Conservation (phyloP, 2,888 invertebrate species). For the Caenorhabditis drosophilae region DNA sequence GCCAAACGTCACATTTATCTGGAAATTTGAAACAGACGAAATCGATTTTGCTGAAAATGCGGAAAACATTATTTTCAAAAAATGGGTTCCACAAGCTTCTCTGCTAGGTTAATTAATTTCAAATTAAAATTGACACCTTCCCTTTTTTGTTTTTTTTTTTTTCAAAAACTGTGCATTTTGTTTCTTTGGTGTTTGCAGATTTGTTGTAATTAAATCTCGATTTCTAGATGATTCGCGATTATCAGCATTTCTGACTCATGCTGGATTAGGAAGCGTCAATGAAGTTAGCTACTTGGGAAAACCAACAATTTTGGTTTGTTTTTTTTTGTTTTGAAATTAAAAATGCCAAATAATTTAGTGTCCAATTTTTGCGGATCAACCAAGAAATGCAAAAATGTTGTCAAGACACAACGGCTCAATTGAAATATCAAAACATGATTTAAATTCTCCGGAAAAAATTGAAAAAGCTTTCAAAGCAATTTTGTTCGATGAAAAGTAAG, state of each 20-base stretch:
- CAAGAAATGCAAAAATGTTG: conserved; percentile 41
- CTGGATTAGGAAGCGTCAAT: conserved; percentile 27
- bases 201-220: no score
- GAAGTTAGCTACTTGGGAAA: conserved; percentile 25
- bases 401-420: conserved; percentile 24
- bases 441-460: conserved; percentile 6
- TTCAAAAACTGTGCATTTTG: no score
- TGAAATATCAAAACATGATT: conserved; percentile 31
- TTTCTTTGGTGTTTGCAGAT: no score
- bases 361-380: conserved; percentile 40
- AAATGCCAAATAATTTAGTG: no score
- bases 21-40: conserved; percentile 25
- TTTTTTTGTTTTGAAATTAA: no score
- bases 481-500: conserved; percentile 1
- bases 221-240: conserved; percentile 20
- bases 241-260: conserved; percentile 31
- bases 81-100: conserved; percentile 27
- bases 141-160: no score
- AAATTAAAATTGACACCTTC: neutral
- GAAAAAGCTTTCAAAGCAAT: neutral
- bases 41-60: conserved; percentile 6
- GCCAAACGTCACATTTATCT: conserved; percentile 23
- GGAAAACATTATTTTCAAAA: conserved; percentile 17
- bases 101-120: conserved; percentile 10
- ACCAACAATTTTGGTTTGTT: conserved; percentile 20